phyloP scores from a whole-genome alignment of 2,797 vertebrate genomes.

The Helarctos malayanus region DNA sequence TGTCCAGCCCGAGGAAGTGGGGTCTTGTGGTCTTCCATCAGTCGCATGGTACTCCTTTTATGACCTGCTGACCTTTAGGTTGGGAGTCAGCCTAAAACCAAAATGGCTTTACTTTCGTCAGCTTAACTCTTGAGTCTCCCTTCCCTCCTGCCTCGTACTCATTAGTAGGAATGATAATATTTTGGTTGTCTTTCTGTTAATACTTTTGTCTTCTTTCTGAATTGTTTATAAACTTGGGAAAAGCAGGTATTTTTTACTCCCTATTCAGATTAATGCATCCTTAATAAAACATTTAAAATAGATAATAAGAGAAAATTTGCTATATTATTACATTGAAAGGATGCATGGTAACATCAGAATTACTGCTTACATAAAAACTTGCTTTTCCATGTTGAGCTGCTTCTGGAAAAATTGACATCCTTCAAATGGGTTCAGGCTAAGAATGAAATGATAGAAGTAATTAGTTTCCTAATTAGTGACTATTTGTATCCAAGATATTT shows the following conservation, averaged over 20 bases:
- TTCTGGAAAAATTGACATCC: not conserved
- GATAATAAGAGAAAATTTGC: not conserved
- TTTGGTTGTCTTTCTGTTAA: not conserved
- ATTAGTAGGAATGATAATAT: not conserved
- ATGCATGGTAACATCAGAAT: not conserved
- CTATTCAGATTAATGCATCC: not conserved
- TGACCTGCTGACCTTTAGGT: not conserved
- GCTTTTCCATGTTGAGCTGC: not conserved
- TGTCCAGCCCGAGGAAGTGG: not conserved
- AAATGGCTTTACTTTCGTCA: not conserved
- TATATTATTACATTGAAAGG: not conserved
- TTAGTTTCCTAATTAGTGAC: not conserved
- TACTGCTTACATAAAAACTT: not conserved
- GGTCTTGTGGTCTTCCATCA: not conserved
- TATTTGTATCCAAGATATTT: not conserved
- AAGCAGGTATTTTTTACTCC: not conserved
- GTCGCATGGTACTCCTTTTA: not conserved
- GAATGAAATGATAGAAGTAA: not conserved
- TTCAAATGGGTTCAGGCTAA: not conserved
- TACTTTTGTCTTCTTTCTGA: constrained; percentile 38
- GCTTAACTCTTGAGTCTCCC: not conserved
- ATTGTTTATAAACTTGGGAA: not conserved
- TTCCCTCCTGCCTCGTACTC: not conserved
- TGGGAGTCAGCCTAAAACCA: not conserved
- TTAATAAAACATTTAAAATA: not conserved